Percentiles rank a stretch among this genome's conserved stretches.
Evolutionary conservation across 2,113 vertebrate species (phyloP).

Genomic region (Craseonycteris thonglongyai): DNA sequence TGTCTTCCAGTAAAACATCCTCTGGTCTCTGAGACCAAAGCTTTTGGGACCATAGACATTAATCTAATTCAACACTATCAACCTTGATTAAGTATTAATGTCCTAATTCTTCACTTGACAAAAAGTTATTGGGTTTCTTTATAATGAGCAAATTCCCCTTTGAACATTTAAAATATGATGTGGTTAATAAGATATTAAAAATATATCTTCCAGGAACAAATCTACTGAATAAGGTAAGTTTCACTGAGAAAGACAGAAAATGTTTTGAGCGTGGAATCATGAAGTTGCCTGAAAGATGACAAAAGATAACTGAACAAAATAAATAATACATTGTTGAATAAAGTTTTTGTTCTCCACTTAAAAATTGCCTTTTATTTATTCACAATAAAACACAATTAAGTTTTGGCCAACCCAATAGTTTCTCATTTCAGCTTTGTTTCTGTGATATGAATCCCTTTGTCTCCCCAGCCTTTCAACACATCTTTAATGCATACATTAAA

Average conservation of each 20-base stretch:
- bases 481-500: background rate
- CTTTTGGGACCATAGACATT: background rate
- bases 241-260: too few species aligned
- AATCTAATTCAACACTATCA: background rate
- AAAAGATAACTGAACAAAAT: too few species aligned
- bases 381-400: too few species aligned
- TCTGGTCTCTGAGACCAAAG: background rate
- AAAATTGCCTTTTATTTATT: too few species aligned
- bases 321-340: too few species aligned
- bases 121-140: background rate
- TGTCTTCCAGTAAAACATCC: background rate
- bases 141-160: background rate
- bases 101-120: background rate
- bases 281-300: too few species aligned
- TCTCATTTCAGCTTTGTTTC: background rate
- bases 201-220: background rate
- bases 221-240: background rate
- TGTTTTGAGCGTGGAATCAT: too few species aligned
- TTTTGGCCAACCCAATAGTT: too few species aligned
- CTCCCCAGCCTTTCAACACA: background rate
- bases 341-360: too few species aligned
- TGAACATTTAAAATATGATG: background rate
- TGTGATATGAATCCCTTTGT: background rate
- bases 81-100: background rate
- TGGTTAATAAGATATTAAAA: background rate